Base-by-base conservation (phyloP, 2,888 invertebrate species). In the Cinara cedri region DNA sequence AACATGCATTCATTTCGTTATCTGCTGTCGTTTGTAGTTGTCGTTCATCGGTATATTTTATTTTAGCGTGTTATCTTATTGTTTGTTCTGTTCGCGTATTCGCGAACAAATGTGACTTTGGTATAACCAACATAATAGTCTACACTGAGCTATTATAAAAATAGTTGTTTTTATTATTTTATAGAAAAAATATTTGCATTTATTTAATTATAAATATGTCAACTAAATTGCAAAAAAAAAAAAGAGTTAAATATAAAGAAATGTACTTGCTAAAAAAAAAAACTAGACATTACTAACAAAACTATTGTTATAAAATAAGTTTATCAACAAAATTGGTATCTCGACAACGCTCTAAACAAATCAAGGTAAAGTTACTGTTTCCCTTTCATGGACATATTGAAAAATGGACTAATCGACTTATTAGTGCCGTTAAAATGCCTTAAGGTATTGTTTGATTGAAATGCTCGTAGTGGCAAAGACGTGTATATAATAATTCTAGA, bases 1-100 rank as follows among this genome's bases (percentile, higher is more conserved):
- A 57, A 21, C 55, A 16, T 24, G 26, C 26, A 60, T 60, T 60
- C 24, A 60, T 60, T 60, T 60, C 14, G 60, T 60, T 60, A 60
- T 60, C 26, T 60, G 26, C 26, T 9, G 60, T 26, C 60, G 60
- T 60, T 55, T 21, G 55, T 55, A 21, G 55, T 11, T 55, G 2
- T 21, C 55, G 55, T 55, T 9, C 14, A 10, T 49, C 9, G 6
- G 54, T 54, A n/a, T n/a, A 54, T 54, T 6, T 54, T n/a, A 54
- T 54, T 54, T 6, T n/a, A 54, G 4, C 54, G 55, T 55, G 55
- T 55, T 55, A 3, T 55, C 21, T 55, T 55, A 54, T 54, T 54
- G 44, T 44, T 44, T 44, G 44, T 44, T 44, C 44, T 44, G 44
- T 44, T 44, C 44, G 44, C 44, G 44, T 44, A 44, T 44, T 10